Evolutionary conservation across 2,888 invertebrate genomes (phyloP).

Genomic region (Psylliodes chrysocephalus): DNA sequence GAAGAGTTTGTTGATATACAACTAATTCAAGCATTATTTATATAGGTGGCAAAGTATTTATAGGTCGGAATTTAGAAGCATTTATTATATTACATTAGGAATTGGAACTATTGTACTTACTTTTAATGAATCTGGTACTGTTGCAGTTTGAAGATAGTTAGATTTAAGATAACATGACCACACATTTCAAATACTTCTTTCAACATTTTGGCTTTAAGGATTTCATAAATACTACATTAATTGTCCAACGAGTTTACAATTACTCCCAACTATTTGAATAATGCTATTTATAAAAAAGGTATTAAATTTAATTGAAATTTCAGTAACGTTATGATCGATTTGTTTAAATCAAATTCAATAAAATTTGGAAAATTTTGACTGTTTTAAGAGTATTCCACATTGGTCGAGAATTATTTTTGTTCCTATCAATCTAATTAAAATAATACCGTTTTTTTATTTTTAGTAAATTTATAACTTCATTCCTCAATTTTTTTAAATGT

Average conservation of each 20-base stretch:
- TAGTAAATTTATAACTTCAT: constrained; percentile 1
- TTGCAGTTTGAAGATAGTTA: no score
- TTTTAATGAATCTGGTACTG: no score
- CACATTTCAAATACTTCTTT: no score
- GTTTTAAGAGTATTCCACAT: no score
- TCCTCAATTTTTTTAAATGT: constrained; percentile 6
- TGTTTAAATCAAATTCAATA: background rate
- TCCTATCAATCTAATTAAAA: no score
- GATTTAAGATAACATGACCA: no score
- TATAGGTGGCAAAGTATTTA: no score
- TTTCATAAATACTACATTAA: background rate
- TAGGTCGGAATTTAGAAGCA: background rate
- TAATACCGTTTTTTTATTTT: background rate
- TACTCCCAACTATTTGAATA: background rate
- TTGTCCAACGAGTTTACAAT: no score
- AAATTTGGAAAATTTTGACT: background rate
- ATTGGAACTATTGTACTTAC: no score
- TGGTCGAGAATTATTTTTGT: no score
- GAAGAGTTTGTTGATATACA: no score
- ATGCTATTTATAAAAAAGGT: background rate
- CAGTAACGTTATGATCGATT: background rate
- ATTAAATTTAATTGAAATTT: background rate
- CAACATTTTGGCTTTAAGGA: no score
- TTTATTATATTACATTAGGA: background rate
- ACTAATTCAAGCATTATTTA: background rate